Conservation (phyloP, 2,888 invertebrate species). For the Eucera pruinosa region DNA sequence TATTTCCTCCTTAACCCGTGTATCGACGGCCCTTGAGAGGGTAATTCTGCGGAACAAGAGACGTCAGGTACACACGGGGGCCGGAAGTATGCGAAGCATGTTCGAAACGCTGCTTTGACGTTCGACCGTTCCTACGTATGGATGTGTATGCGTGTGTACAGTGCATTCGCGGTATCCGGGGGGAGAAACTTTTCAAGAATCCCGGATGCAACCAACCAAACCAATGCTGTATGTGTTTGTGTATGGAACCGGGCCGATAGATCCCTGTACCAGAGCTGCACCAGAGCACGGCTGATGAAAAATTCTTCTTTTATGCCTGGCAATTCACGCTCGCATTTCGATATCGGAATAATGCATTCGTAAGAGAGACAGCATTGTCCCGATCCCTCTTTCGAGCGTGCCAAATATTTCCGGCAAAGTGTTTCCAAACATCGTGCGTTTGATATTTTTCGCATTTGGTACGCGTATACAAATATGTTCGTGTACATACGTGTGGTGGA, state of each 20-base stretch:
- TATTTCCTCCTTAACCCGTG: slow-evolving; percentile 81
- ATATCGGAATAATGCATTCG: slow-evolving; percentile 55
- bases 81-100: slow-evolving; percentile 64
- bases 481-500: not conserved
- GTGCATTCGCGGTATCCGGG: too few species aligned
- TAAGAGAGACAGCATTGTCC: slow-evolving; percentile 44
- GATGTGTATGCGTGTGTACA: not conserved
- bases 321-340: slow-evolving; percentile 58
- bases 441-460: slow-evolving; percentile 26
- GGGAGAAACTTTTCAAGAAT: slow-evolving; percentile 60
- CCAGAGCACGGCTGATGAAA: slow-evolving; percentile 54
- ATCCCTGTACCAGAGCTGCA: not conserved
- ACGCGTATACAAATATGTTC: not conserved
- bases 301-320: slow-evolving; percentile 59
- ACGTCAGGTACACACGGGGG: slow-evolving; percentile 48
- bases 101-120: slow-evolving; percentile 64
- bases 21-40: slow-evolving; percentile 80
- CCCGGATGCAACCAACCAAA: slow-evolving; percentile 28
- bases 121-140: slow-evolving; percentile 5
- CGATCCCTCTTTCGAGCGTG: slow-evolving; percentile 1
- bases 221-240: not conserved
- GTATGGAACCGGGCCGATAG: slow-evolving; percentile 17
- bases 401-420: slow-evolving; percentile 33
- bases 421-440: slow-evolving; percentile 40
- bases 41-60: slow-evolving; percentile 77